Evolutionary conservation across 1,140 invertebrate genomes (phyloP).

Genomic region (Meloidogyne hapla): DNA sequence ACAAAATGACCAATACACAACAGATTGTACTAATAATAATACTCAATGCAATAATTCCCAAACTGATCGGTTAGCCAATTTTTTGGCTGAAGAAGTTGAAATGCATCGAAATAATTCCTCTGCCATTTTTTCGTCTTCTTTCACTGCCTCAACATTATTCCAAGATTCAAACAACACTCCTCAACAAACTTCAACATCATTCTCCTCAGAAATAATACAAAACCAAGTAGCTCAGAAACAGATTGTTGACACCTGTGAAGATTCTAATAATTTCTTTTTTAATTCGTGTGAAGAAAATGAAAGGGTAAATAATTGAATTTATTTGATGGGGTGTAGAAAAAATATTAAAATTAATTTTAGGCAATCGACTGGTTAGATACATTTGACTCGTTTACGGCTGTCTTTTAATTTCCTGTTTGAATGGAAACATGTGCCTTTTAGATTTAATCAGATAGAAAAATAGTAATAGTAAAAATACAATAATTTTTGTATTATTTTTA

Average conservation of each 20-base stretch:
- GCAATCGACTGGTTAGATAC: constrained; percentile 1
- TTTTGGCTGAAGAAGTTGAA: constrained; percentile 25
- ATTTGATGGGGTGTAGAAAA: background rate
- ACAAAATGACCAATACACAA: constrained; percentile 18
- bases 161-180: constrained; percentile 1
- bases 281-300: background rate
- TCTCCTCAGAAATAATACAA: background rate
- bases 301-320: background rate
- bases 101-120: constrained; percentile 10
- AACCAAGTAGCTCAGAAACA: background rate
- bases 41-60: background rate
- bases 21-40: background rate
- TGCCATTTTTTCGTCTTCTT: background rate
- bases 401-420: background rate
- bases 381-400: background rate
- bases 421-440: background rate
- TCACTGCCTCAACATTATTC: background rate
- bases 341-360: background rate
- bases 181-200: background rate
- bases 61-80: constrained; percentile 15
- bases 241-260: background rate
- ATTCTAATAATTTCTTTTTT: background rate
- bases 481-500: no score
- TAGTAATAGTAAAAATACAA: no score
- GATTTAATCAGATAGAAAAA: background rate